These are phyloP conservation scores for Orthonyx spaldingii DNA, from an alignment of 2,113 vertebrate species.

Conservation along the genomic window DNA sequence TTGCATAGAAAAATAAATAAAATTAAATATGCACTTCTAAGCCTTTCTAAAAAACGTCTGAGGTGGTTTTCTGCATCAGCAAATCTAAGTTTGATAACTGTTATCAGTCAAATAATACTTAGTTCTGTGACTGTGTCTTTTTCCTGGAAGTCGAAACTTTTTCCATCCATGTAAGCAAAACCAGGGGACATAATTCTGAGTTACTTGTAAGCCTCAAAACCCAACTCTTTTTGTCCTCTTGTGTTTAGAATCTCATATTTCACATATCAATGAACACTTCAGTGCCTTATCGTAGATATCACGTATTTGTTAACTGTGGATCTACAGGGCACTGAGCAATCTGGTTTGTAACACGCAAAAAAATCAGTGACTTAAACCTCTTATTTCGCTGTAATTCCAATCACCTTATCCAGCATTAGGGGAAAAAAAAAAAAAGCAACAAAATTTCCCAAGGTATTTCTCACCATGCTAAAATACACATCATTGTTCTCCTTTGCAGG, in stretches of 20 bases:
- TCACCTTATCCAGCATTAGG: not conserved
- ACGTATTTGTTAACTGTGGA: not conserved
- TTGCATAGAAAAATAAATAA: not conserved
- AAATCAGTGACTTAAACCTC: not conserved
- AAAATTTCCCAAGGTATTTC: not conserved
- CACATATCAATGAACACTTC: not conserved
- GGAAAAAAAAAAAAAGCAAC: not conserved
- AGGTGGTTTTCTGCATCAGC: not conserved
- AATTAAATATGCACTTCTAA: not conserved
- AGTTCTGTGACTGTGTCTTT: not conserved
- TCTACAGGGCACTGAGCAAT: not conserved
- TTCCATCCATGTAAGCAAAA: not conserved
- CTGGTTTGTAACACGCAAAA: not conserved
- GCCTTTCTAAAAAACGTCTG: not conserved
- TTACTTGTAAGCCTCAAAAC: not conserved
- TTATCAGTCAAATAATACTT: not conserved
- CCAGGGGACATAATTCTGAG: not conserved
- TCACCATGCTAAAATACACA: not conserved
- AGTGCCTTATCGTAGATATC: not conserved
- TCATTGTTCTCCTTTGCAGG: not conserved
- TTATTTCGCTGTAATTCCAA: not conserved
- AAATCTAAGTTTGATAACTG: not conserved
- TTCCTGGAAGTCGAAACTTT: not conserved
- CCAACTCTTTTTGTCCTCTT: not conserved
- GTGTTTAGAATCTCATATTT: not conserved